Conservation (phyloP, 2,888 invertebrate species). For the Melanotus villosus region DNA sequence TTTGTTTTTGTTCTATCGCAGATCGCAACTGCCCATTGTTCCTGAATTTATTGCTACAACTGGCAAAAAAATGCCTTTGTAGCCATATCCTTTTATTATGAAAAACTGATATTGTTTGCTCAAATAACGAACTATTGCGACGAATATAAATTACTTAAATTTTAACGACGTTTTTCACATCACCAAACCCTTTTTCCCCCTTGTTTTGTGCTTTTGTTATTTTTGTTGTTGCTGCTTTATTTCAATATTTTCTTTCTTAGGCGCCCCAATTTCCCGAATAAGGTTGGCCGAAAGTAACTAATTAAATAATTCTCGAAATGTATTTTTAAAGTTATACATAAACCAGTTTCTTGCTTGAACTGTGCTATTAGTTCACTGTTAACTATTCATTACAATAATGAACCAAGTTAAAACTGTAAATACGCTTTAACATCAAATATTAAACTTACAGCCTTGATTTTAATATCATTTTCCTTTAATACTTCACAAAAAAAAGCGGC, state of each 20-base stretch:
- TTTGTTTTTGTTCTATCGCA: constrained; percentile 63
- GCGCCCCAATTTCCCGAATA: no score
- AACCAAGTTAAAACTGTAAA: no score
- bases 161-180: constrained; percentile 22
- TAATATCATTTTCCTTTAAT: no score
- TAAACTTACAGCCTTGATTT: no score
- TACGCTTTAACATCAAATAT: no score
- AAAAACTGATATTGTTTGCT: constrained; percentile 49
- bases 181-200: neutral
- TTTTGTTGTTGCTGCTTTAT: neutral
- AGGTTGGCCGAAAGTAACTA: no score
- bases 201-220: neutral
- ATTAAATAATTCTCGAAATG: no score
- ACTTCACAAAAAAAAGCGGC: no score
- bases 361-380: no score
- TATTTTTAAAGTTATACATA: no score
- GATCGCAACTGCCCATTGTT: constrained; percentile 65
- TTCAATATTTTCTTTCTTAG: neutral
- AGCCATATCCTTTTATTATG: constrained; percentile 47
- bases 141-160: constrained; percentile 42
- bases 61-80: constrained; percentile 49
- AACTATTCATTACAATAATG: no score
- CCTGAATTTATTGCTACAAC: constrained; percentile 62
- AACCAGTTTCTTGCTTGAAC: no score
- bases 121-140: constrained; percentile 47